Evolutionary conservation across 2,797 vertebrate genomes (phyloP).

Genomic region (Podarcis siculus): DNA sequence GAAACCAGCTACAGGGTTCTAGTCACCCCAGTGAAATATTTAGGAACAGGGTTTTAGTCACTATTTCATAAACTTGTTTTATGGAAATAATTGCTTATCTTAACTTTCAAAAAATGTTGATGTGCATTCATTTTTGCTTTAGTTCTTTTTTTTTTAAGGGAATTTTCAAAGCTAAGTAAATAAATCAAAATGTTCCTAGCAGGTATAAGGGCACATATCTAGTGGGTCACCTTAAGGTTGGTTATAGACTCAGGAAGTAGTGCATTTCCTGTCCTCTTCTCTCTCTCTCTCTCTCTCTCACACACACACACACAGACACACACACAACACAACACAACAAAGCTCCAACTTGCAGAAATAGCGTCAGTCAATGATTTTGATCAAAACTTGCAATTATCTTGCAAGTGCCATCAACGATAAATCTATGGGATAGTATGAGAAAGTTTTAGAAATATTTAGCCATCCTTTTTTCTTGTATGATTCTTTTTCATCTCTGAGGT

Average conservation of each 20-base stretch:
- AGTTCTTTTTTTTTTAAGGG: background rate
- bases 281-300: too few species aligned
- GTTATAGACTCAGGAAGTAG: background rate
- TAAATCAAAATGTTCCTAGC: background rate
- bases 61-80: constrained; percentile 46
- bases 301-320: too few species aligned
- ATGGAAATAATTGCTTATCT: constrained; percentile 19
- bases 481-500: background rate
- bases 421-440: background rate
- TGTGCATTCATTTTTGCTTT: background rate
- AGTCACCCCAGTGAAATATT: background rate
- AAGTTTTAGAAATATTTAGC: background rate
- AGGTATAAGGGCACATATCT: background rate
- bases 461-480: background rate
- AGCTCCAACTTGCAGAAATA: background rate
- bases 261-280: background rate
- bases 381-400: background rate
- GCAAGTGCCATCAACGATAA: background rate
- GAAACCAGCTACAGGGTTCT: background rate
- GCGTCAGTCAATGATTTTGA: background rate
- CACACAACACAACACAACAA: background rate
- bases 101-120: constrained; percentile 22
- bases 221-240: background rate
- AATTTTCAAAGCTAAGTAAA: background rate
- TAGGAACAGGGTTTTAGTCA: background rate